These are phyloP conservation scores for Lindbergichthys nudifrons DNA, from an alignment of 2,797 vertebrate genomes.

Conservation along the genomic window DNA sequence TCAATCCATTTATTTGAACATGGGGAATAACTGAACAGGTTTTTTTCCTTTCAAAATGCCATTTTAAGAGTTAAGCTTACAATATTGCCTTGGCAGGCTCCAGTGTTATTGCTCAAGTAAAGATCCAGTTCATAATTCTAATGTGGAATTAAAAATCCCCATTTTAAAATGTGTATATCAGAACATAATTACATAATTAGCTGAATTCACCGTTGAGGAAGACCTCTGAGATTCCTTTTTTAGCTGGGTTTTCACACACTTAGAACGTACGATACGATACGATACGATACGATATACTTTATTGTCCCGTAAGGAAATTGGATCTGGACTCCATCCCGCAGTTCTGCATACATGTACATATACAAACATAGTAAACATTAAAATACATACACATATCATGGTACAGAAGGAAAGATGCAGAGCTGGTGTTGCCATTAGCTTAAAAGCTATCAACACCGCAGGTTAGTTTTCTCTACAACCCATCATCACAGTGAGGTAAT, in stretches of 20 bases:
- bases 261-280: too few relatives aligned
- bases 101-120: neutral
- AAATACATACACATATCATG: too few relatives aligned
- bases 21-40: too few relatives aligned
- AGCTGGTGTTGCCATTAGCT: conserved; percentile 20
- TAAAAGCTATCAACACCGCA: conserved; percentile 44
- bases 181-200: conserved; percentile 43
- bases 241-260: conserved; percentile 10
- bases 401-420: conserved; percentile 1
- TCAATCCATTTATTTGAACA: neutral
- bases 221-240: conserved; percentile 15
- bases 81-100: neutral
- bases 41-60: too few relatives aligned
- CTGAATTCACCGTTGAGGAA: conserved; percentile 24
- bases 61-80: neutral
- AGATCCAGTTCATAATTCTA: conserved; percentile 10
- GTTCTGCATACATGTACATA: too few relatives aligned
- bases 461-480: conserved; percentile 43
- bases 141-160: conserved; percentile 7
- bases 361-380: too few relatives aligned
- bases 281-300: too few relatives aligned
- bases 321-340: too few relatives aligned
- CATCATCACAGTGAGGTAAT: conserved; percentile 58
- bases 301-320: too few relatives aligned
- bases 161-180: conserved; percentile 9